Base-by-base conservation (phyloP, 1,140 invertebrate species). In the Dendrolimus punctatus region DNA sequence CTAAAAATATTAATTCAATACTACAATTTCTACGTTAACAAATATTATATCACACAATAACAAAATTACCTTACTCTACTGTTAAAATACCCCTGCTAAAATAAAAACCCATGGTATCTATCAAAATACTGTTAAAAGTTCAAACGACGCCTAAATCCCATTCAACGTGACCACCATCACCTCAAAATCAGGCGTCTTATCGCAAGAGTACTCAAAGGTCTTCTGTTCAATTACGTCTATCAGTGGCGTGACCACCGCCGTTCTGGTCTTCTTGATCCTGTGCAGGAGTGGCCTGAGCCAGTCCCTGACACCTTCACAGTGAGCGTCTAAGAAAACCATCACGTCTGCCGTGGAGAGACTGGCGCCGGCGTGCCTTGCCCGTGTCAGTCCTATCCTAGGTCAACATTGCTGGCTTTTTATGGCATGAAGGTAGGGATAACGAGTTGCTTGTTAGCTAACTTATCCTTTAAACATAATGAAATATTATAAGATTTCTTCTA, bases 271-370 rank as follows among this genome's bases (percentile, higher is more conserved):
- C 77, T 95, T 93, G 61, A 98, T 96, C 59, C 95, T 88, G 52
- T 93, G 89, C 39, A 98, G 84, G 9, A 98, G 76, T 1, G 97
- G 97, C 75, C 97, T 92, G 47, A 97, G 88, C 95, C 95, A 97
- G 69, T 92, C 89, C 57, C 87, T 69, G 56, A 90, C 92, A 5
- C 91, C 92, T 90, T 99, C 97, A 87, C 96, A 98, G 81, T 99
- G 97, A 7, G 96, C 95, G 87, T 99, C 97, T 41, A 98, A 88
- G 81, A 98, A 98, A 8, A 98, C 90, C 44, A 99, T 81, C 36
- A 97, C 94, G 78, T 98, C 92, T 0, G 94, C 95, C 6, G 57
- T 74, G 8, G 96, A 94, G 46, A 85, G 80, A 52, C 90, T 88
- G 37, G 95, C 95, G 45, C 96, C 96, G 51, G 90, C 90, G 51